These are phyloP conservation scores for Ptilorrhoa leucosticta DNA, from an alignment of 2,113 vertebrate genomes.

Conservation along the genomic window DNA sequence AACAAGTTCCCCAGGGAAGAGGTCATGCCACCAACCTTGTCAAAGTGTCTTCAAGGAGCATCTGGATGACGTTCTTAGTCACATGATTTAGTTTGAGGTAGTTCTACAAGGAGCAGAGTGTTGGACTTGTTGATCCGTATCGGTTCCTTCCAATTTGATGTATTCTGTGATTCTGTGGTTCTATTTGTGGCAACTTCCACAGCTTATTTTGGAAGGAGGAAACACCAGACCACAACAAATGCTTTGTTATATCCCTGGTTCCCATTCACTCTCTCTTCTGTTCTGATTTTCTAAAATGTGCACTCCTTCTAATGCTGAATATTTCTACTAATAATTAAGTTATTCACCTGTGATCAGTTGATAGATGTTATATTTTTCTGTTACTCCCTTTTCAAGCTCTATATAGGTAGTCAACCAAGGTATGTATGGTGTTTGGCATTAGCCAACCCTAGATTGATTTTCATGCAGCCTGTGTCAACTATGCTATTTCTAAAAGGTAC, in stretches of 20 bases:
- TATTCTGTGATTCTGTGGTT: neutral
- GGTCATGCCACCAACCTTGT: neutral
- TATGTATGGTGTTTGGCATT: neutral
- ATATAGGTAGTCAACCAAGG: neutral
- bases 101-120: neutral
- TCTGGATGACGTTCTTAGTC: neutral
- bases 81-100: neutral
- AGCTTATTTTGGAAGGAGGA: neutral
- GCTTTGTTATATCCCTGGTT: neutral
- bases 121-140: neutral
- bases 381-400: neutral
- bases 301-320: neutral
- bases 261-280: neutral
- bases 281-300: neutral
- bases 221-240: neutral
- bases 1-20: neutral
- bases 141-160: neutral
- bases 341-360: neutral
- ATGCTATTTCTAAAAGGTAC: neutral
- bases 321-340: neutral
- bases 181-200: neutral
- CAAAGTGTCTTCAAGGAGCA: neutral
- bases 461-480: neutral
- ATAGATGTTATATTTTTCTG: neutral
- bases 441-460: neutral